Conservation (phyloP, 2,113 vertebrate genomes). For the Microtus montanus region DNA sequence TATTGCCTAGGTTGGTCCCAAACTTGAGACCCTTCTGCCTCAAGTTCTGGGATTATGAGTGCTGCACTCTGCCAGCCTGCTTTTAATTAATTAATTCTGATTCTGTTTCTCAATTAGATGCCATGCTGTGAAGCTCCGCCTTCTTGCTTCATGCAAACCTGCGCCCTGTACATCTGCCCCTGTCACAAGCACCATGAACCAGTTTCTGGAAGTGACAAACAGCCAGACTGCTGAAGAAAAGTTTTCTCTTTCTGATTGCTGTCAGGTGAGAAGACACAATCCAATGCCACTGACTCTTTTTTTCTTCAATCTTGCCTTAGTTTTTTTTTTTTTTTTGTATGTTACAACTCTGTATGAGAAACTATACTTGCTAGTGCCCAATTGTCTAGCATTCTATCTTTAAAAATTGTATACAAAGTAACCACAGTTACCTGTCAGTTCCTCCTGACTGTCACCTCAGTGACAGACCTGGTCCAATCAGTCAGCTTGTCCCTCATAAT, state of each 20-base stretch:
- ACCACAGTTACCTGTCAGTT: not conserved
- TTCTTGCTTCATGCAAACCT: not conserved
- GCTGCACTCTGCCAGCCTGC: fast-evolving
- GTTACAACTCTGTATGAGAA: not conserved
- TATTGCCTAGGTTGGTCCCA: not conserved
- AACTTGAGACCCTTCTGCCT: not conserved
- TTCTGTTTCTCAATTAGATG: not conserved
- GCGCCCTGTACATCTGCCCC: not conserved
- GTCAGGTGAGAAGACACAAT: not conserved
- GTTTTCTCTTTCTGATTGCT: not conserved
- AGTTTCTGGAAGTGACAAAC: not conserved
- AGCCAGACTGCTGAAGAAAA: not conserved
- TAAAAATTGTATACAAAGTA: not conserved
- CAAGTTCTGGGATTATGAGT: no score
- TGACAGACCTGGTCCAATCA: not conserved
- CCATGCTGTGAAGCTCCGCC: not conserved
- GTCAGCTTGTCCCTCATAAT: constrained; percentile 4
- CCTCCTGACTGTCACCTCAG: not conserved
- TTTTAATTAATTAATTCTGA: not conserved
- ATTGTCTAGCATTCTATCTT: not conserved
- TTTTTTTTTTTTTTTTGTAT: not conserved
- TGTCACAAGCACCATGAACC: not conserved
- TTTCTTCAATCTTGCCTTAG: not conserved
- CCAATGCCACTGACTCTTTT: not conserved
- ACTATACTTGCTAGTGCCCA: not conserved